Conservation (phyloP, 2,797 vertebrate species). For the Hapalemur alaotrensis region DNA sequence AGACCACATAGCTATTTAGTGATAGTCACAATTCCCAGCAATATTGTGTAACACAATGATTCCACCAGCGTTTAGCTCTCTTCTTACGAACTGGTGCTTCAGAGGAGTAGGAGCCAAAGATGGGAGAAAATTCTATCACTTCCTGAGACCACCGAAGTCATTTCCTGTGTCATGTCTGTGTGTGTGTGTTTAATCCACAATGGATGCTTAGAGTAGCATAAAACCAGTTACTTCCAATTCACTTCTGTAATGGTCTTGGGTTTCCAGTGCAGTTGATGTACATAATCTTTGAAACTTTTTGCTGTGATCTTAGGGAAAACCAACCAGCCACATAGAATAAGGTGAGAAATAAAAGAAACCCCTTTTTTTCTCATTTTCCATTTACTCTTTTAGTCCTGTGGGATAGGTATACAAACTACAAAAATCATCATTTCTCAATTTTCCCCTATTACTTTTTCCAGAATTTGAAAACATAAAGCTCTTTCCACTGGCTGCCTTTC, state of each 20-base stretch:
- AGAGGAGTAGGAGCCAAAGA: neutral
- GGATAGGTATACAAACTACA: constrained; percentile 2
- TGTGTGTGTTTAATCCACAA: neutral
- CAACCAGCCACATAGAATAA: neutral
- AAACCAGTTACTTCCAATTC: neutral
- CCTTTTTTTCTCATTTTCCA: neutral
- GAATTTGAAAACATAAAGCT: constrained; percentile 77
- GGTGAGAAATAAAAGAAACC: neutral
- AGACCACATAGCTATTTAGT: neutral
- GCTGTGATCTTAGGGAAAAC: neutral
- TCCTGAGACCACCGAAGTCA: neutral
- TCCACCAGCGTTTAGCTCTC: neutral
- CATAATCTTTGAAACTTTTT: neutral
- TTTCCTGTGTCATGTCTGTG: neutral
- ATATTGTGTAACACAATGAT: neutral
- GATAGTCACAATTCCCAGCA: neutral
- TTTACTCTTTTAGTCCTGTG: neutral
- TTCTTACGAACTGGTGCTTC: neutral
- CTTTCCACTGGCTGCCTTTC: constrained; percentile 79
- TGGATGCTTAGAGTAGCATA: neutral
- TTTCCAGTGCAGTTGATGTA: neutral
- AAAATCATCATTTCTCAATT: constrained; percentile 46
- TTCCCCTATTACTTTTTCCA: constrained; percentile 48
- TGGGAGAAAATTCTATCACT: constrained; percentile 7
- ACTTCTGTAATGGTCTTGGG: neutral